A percentile compares a stretch with the other conserved stretches of the same genome.
phyloP scores from a whole-genome alignment of 1,140 invertebrate species.

The Thalassaphorura encarpata region DNA sequence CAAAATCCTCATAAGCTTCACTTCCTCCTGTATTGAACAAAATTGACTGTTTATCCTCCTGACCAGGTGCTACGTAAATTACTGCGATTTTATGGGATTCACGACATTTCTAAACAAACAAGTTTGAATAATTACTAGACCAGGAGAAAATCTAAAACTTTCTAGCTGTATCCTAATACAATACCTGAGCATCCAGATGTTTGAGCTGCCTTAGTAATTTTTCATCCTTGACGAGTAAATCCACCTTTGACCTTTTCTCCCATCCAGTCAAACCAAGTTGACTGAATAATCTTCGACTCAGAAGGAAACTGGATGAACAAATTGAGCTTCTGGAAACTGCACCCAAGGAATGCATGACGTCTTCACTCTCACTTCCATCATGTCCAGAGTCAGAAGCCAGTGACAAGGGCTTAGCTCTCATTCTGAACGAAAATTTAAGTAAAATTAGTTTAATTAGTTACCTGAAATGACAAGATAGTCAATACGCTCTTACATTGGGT shows the following conservation, averaged over 20 bases:
- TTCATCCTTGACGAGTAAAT: constrained; percentile 81
- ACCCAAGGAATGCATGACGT: constrained; percentile 46
- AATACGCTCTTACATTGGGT: constrained; percentile 33
- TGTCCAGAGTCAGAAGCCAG: constrained; percentile 14
- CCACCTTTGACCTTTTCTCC: constrained; percentile 72
- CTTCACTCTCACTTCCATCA: constrained; percentile 37
- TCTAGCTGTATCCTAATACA: too few relatives aligned
- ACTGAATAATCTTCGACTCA: constrained; percentile 67
- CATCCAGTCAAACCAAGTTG: constrained; percentile 82
- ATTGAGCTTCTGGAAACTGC: constrained; percentile 13
- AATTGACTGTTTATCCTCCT: constrained; percentile 92
- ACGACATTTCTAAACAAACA: constrained; percentile 53
- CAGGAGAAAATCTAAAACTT: constrained; percentile 3
- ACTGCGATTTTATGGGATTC: constrained; percentile 99
- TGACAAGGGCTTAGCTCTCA: constrained; percentile 36
- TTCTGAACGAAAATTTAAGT: constrained; percentile 34
- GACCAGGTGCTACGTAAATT: constrained; percentile 92
- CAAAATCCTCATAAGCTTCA: constrained; percentile 86
- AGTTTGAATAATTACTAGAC: neutral
- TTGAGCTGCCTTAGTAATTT: constrained; percentile 80
- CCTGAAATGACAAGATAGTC: too few relatives aligned
- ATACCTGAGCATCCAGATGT: constrained; percentile 81
- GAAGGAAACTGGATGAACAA: constrained; percentile 17
- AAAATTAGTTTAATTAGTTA: neutral
- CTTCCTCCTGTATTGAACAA: constrained; percentile 73